Base-by-base conservation (phyloP, 2,113 vertebrate species). In the Acrocephalus arundinaceus region DNA sequence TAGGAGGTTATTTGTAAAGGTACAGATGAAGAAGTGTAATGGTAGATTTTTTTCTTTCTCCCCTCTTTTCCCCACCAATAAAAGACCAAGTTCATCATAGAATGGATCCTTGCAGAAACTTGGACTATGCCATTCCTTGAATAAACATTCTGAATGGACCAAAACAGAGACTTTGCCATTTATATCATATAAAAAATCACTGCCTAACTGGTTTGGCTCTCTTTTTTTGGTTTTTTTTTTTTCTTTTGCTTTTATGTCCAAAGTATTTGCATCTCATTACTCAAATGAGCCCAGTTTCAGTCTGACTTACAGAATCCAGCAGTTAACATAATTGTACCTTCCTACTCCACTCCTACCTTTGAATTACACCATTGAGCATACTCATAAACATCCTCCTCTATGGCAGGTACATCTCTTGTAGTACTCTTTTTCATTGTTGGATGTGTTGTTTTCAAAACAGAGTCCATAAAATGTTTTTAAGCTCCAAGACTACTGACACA, bases 181-280 rank as follows among this genome's bases (percentile, higher is more conserved):
- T 63, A 10, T 31, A 4, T 31, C 4, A 39, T 23, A 20, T 2
- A 2, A 75, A 7, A 6, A 45, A 8, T 49, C 24, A 82, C 4
- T 4, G 5, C 10, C 33, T 54, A 22, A 45, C 2, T 25, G 17
- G 3, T 13, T 30, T 15, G 11, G 3, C 1, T 39, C 25, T 52
- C 9, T 37, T 75, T 41, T 21, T 39, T 39, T 39, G 37, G 8
- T 37, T 43, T 49, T 2, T 31, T 89, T 71, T 41, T 3, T 67
- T 37, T 3, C 3, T 41, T 9, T 7, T 33, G 3, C 3, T 37
- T 74, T 75, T 9, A 25, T 12, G 7, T 49, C 54, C 57, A 21
- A 9, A 24, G 1, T 41, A 33, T 43, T 46, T 61, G 6, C 7
- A 48, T 15, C 21, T 57, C 23, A 19, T 30, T 17, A 39, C 7